Conservation (phyloP, 2,797 vertebrate genomes). For the Hafferia zeledoni region DNA sequence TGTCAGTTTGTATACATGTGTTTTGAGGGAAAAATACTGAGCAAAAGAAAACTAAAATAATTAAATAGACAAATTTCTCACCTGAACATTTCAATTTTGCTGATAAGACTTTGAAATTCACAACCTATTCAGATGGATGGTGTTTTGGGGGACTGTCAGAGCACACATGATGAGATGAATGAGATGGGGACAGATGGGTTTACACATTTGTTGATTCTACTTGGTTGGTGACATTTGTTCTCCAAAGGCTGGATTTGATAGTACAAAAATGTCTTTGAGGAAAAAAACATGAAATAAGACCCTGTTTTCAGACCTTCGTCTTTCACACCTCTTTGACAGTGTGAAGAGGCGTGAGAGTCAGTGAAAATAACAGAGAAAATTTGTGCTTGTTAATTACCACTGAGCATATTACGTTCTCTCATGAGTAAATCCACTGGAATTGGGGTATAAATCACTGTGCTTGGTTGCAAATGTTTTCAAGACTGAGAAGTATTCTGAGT, state of each 20-base stretch:
- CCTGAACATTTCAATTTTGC: not conserved
- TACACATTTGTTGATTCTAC: not conserved
- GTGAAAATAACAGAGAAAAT: slow-evolving; percentile 42
- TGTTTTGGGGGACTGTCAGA: not conserved
- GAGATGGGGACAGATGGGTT: not conserved
- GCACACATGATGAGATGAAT: not conserved
- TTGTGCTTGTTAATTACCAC: slow-evolving; percentile 12
- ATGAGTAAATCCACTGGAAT: slow-evolving; percentile 26
- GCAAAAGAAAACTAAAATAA: not conserved
- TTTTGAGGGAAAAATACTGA: not conserved
- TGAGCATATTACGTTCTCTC: slow-evolving; percentile 45
- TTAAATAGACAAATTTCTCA: not conserved
- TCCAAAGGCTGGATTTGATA: not conserved
- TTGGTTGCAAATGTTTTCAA: slow-evolving; percentile 22
- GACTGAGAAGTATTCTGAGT: slow-evolving; percentile 21
- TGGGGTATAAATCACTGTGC: slow-evolving; percentile 14
- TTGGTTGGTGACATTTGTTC: not conserved
- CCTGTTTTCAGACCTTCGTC: not conserved
- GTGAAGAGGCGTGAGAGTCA: not conserved
- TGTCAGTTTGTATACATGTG: not conserved
- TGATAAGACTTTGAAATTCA: not conserved
- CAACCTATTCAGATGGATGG: not conserved
- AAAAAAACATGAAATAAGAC: not conserved
- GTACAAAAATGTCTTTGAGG: not conserved
- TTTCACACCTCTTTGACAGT: slow-evolving; percentile 40